phyloP scores from a whole-genome alignment of 2,888 invertebrate species.

The Bugula neritina region DNA sequence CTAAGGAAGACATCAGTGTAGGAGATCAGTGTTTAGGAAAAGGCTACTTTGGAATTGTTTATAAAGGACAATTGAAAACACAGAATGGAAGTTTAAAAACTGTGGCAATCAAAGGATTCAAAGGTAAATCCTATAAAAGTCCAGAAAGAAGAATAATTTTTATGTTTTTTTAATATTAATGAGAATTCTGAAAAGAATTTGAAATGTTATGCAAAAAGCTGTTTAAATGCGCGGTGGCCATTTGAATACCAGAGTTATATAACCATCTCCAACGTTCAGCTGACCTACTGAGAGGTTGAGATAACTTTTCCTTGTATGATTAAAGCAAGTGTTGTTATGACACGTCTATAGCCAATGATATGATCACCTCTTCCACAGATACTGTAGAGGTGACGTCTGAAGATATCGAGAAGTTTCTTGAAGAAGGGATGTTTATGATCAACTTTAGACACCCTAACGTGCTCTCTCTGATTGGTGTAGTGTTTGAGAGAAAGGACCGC shows the following conservation, averaged over 20 bases:
- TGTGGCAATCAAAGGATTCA: background rate
- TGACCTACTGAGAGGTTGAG: no score
- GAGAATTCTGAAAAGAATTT: no score
- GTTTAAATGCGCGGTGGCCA: no score
- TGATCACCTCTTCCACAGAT: background rate
- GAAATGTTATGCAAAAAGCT: no score
- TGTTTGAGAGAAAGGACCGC: constrained; percentile 42
- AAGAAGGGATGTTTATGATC: constrained; percentile 40
- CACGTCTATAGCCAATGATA: no score
- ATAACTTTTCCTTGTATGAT: no score
- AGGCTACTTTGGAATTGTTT: background rate
- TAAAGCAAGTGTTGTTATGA: no score
- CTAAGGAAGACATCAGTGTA: background rate
- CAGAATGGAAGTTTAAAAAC: background rate
- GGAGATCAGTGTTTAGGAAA: background rate
- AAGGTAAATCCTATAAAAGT: background rate
- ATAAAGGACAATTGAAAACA: background rate
- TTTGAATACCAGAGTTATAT: no score
- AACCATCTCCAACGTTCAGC: no score
- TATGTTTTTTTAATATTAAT: no score
- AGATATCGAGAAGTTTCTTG: background rate
- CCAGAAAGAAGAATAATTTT: no score
- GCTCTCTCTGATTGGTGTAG: constrained; percentile 51
- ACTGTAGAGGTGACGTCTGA: background rate
- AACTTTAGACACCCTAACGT: constrained; percentile 54